phyloP scores from a whole-genome alignment of 2,888 invertebrate species.

The Drosophila diplacantha region DNA sequence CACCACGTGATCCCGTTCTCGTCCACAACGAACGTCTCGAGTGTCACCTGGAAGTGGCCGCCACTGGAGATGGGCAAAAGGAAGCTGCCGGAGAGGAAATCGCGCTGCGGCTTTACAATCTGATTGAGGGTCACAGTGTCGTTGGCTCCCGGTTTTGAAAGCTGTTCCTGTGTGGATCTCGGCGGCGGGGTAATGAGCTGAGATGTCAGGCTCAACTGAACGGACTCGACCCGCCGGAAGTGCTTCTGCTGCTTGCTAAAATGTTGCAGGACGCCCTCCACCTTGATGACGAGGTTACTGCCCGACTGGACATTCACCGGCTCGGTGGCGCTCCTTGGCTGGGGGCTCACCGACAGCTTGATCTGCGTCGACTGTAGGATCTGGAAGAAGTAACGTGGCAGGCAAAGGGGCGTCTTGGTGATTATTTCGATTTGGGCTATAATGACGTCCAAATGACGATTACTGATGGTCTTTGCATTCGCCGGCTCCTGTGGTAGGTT shows the following conservation, averaged over 20 bases:
- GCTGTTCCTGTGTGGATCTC: conserved; percentile 60
- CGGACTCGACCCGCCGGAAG: conserved; percentile 84
- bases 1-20: conserved; percentile 91
- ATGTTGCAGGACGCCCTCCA: conserved; percentile 93
- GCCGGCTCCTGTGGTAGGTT: conserved; percentile 74
- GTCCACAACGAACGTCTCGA: conserved; percentile 92
- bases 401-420: conserved; percentile 82
- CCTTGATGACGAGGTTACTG: conserved; percentile 92
- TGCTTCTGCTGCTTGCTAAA: conserved; percentile 82
- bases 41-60: conserved; percentile 86
- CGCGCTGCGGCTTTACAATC: conserved; percentile 92
- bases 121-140: conserved; percentile 83
- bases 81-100: conserved; percentile 96
- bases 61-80: conserved; percentile 82
- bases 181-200: conserved; percentile 80
- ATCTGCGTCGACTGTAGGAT: conserved; percentile 88
- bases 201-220: conserved; percentile 85
- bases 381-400: conserved; percentile 91
- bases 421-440: conserved; percentile 82
- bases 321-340: conserved; percentile 88
- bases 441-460: conserved; percentile 80
- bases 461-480: conserved; percentile 76
- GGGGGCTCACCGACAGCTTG: conserved; percentile 89
- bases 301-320: conserved; percentile 90
- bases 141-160: conserved; percentile 60